phyloP scores from a whole-genome alignment of 2,888 invertebrate species.

The Harpalus rufipes region DNA sequence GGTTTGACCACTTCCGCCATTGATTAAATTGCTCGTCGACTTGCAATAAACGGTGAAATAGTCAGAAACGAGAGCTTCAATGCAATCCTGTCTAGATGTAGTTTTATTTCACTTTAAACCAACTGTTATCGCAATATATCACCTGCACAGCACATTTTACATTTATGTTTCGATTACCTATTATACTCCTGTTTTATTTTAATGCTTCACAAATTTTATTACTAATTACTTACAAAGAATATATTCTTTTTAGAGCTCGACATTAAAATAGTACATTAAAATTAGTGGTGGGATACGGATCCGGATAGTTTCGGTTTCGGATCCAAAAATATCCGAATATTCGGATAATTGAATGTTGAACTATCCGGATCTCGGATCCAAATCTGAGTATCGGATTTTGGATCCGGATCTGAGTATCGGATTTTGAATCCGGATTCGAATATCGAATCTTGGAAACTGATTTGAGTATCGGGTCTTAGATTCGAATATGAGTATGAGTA shows the following conservation, averaged over 20 bases:
- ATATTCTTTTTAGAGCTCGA: not conserved
- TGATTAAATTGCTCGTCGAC: conserved; percentile 54
- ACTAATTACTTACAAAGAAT: not conserved
- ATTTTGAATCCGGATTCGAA: too few species aligned
- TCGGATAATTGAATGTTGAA: too few species aligned
- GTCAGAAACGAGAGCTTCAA: conserved; percentile 39
- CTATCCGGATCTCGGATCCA: too few species aligned
- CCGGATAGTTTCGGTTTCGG: too few species aligned
- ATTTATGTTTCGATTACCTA: conserved; percentile 5
- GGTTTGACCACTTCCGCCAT: conserved; percentile 51
- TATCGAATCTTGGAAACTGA: too few species aligned
- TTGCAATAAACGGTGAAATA: conserved; percentile 42
- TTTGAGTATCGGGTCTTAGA: too few species aligned
- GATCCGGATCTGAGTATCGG: too few species aligned
- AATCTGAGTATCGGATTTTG: too few species aligned
- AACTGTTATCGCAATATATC: conserved; percentile 14
- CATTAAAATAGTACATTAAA: too few species aligned
- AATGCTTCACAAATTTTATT: not conserved
- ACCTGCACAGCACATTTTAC: not conserved
- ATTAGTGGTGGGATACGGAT: too few species aligned
- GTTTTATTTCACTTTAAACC: conserved; percentile 41
- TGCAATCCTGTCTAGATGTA: conserved; percentile 30
- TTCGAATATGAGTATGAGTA: too few species aligned
- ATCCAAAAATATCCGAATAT: too few species aligned
- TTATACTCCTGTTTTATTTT: conserved; percentile 5